phyloP scores from a whole-genome alignment of 1,140 invertebrate genomes.

The Dufourea novaeangliae region DNA sequence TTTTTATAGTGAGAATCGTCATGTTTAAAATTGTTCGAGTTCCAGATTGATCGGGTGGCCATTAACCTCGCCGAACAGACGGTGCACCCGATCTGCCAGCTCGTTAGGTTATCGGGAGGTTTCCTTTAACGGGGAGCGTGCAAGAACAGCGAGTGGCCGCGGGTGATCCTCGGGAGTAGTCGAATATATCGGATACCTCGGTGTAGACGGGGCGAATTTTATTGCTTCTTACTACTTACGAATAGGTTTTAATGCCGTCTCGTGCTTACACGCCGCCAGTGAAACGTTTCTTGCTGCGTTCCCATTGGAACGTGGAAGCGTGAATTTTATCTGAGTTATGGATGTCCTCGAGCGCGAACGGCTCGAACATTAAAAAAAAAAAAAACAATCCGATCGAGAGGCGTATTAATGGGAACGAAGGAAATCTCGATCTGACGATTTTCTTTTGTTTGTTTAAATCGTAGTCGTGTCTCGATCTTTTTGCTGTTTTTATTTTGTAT shows the following conservation, averaged over 20 bases:
- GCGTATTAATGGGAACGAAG: no score
- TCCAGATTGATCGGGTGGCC: slow-evolving; percentile 18
- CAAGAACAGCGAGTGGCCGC: slow-evolving; percentile 36
- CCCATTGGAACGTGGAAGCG: background rate
- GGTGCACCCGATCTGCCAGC: slow-evolving; percentile 51
- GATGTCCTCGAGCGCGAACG: background rate
- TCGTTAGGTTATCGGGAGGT: slow-evolving; percentile 59
- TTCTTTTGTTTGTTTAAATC: no score
- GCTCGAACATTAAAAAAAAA: no score
- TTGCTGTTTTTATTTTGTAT: no score
- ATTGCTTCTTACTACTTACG: slow-evolving; percentile 43
- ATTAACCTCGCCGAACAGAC: slow-evolving; percentile 40
- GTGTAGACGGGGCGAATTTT: slow-evolving; percentile 23
- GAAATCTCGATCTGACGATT: no score
- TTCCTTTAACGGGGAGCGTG: background rate
- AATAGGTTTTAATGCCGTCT: slow-evolving; percentile 40
- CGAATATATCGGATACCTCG: slow-evolving; percentile 43
- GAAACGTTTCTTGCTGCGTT: background rate
- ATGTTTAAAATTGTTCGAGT: background rate
- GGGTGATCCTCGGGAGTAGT: slow-evolving; percentile 44
- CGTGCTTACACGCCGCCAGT: background rate
- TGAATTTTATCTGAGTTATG: slow-evolving; percentile 8
- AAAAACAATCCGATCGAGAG: no score
- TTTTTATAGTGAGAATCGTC: no score
- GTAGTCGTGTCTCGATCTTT: no score